These are phyloP conservation scores for Microchirus variegatus DNA, from an alignment of 2,797 vertebrate species.

Conservation along the genomic window DNA sequence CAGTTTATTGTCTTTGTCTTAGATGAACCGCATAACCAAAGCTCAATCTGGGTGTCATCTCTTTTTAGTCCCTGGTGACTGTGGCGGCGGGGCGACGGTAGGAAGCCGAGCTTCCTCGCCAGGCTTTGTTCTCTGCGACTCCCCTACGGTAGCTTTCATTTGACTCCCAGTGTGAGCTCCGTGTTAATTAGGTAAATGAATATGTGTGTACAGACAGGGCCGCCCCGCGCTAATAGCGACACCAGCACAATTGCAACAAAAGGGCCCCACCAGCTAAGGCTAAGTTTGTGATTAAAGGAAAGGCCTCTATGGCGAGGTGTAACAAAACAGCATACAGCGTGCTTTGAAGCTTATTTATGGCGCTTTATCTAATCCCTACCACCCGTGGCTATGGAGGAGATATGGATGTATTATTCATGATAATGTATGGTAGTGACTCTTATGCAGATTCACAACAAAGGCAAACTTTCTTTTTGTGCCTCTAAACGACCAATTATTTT, in stretches of 20 bases:
- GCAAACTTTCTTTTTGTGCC: constrained; percentile 74
- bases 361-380: constrained; percentile 79
- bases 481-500: constrained; percentile 80
- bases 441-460: constrained; percentile 83
- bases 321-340: constrained; percentile 72
- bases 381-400: constrained; percentile 78
- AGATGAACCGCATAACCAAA: constrained; percentile 38
- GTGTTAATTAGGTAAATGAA: constrained; percentile 84
- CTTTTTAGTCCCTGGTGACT: constrained; percentile 36
- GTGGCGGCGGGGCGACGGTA: constrained; percentile 52
- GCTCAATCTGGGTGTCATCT: constrained; percentile 40
- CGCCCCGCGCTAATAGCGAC: constrained; percentile 70
- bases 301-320: constrained; percentile 78
- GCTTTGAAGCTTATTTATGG: constrained; percentile 85
- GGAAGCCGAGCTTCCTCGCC: constrained; percentile 56
- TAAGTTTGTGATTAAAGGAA: constrained; percentile 81
- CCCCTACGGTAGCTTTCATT: constrained; percentile 78
- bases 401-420: constrained; percentile 82
- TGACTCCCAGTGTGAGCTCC: constrained; percentile 81
- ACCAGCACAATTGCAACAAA: constrained; percentile 73
- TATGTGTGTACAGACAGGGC: constrained; percentile 72
- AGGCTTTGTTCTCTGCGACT: constrained; percentile 78
- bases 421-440: constrained; percentile 78
- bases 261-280: constrained; percentile 74
- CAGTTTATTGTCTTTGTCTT: constrained; percentile 29